phyloP scores from a whole-genome alignment of 2,797 vertebrate species.

The Micromesistius poutassou region DNA sequence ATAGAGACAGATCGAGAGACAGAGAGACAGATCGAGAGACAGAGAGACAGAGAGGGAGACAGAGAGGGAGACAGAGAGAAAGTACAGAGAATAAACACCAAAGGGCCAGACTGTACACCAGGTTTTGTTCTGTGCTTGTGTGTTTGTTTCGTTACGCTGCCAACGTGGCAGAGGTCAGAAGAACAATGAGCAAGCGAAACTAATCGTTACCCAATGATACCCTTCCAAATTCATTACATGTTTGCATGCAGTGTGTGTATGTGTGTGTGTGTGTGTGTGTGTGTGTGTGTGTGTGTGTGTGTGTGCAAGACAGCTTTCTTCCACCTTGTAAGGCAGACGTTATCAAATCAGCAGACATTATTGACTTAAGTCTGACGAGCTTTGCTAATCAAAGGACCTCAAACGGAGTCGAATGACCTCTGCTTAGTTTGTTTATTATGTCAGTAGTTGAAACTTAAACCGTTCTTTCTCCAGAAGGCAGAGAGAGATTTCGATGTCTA shows the following conservation, averaged over 20 bases:
- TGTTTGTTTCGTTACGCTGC: neutral
- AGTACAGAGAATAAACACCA: neutral
- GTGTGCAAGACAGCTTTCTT: neutral
- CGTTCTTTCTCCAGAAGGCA: neutral
- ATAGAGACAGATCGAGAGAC: neutral
- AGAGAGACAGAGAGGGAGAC: neutral
- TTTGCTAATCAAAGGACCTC: neutral
- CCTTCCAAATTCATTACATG: neutral
- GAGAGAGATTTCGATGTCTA: neutral
- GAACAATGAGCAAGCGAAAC: conserved; percentile 11
- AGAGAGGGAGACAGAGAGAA: neutral
- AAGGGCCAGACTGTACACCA: neutral
- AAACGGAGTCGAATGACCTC: neutral
- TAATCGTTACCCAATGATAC: conserved; percentile 7
- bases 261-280: neutral
- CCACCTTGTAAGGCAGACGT: neutral
- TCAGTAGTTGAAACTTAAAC: neutral
- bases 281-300: neutral
- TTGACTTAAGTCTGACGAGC: neutral
- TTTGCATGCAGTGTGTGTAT: neutral
- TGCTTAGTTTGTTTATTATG: neutral
- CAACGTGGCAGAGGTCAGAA: conserved; percentile 1
- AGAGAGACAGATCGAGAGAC: too few species aligned
- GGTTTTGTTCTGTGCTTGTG: conserved; percentile 9
- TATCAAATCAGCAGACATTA: neutral